phyloP scores from a whole-genome alignment of 1,140 invertebrate genomes.

The Zaprionus kolodkinae region DNA sequence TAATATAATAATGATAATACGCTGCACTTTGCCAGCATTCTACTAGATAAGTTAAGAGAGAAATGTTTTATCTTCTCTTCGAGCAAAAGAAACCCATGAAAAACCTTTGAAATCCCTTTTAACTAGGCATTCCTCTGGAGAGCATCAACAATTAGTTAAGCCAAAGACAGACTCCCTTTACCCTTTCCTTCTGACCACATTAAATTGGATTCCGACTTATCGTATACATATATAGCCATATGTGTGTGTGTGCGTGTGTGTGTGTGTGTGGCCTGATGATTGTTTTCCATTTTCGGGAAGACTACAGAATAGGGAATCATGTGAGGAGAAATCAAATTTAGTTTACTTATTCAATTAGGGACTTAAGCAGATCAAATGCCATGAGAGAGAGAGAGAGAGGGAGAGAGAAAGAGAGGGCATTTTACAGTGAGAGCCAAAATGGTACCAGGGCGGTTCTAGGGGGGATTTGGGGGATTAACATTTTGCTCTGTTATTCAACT shows the following conservation, averaged over 20 bases:
- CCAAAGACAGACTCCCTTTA: too few species aligned
- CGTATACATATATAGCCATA: background rate
- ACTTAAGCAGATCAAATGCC: background rate
- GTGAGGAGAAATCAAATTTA: background rate
- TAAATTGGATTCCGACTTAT: background rate
- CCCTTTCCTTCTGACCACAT: background rate
- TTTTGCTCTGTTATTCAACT: background rate
- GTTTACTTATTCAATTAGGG: slow-evolving; percentile 1
- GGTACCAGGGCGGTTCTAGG: too few species aligned
- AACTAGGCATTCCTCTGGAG: too few species aligned
- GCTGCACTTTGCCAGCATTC: background rate
- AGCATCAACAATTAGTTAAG: too few species aligned
- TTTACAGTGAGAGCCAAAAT: too few species aligned
- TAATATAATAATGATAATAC: background rate
- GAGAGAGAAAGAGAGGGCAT: too few species aligned
- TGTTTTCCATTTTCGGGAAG: background rate
- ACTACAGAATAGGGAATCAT: background rate
- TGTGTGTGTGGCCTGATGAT: slow-evolving; percentile 1
- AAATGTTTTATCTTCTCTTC: too few species aligned
- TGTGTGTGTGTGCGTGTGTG: background rate
- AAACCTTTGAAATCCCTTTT: too few species aligned
- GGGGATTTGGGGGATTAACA: background rate
- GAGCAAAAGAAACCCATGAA: too few species aligned
- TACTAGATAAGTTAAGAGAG: background rate
- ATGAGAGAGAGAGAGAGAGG: too few species aligned